Conservation (phyloP, 2,113 vertebrate genomes). For the Cervus canadensis region DNA sequence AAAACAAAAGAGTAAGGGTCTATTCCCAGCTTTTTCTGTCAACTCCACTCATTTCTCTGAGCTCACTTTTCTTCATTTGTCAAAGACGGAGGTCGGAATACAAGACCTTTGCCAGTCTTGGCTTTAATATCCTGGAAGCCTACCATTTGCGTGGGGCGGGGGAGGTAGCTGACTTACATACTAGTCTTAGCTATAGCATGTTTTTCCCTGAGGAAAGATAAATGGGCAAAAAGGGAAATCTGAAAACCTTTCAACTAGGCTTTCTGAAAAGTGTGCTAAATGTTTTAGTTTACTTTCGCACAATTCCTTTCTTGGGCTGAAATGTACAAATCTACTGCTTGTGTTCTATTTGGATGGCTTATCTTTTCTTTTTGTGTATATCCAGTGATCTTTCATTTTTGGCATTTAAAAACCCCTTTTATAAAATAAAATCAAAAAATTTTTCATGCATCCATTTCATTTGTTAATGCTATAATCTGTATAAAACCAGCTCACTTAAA, state of each 20-base stretch:
- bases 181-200: background rate
- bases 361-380: background rate
- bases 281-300: conserved; percentile 42
- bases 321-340: background rate
- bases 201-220: conserved; percentile 6
- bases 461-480: background rate
- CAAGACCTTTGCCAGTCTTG: background rate
- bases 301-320: background rate
- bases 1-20: background rate
- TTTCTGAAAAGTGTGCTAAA: conserved; percentile 40
- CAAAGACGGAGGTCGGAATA: background rate
- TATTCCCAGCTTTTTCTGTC: background rate
- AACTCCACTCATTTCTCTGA: background rate
- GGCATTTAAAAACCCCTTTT: background rate
- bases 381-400: background rate
- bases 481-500: background rate
- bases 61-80: background rate
- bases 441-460: background rate
- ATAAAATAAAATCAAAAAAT: background rate
- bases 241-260: conserved; percentile 40
- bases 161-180: background rate
- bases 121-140: background rate
- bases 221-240: background rate
- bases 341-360: background rate
- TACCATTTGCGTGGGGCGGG: background rate